These are phyloP conservation scores for Apus apus DNA, from an alignment of 2,113 vertebrate genomes.

Conservation along the genomic window DNA sequence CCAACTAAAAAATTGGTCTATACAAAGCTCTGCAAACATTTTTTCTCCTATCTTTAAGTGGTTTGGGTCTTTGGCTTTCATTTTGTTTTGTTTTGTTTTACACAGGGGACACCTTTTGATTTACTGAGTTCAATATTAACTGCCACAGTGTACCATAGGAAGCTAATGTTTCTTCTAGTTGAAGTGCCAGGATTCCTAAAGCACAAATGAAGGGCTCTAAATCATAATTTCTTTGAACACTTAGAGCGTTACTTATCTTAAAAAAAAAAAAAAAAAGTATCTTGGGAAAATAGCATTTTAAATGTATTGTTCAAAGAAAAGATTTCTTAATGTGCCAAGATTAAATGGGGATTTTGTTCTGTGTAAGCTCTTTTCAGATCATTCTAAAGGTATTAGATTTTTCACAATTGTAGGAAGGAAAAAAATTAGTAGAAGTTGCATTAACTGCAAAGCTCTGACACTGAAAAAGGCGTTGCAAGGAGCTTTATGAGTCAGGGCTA, in stretches of 20 bases:
- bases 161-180: background rate
- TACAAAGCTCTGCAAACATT: background rate
- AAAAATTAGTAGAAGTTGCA: conserved; percentile 45
- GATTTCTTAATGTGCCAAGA: conserved; percentile 40
- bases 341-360: conserved; percentile 42
- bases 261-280: background rate
- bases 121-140: background rate
- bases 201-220: background rate
- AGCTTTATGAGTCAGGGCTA: conserved; percentile 22
- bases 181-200: background rate
- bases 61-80: background rate
- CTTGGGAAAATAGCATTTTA: conserved; percentile 32
- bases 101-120: background rate
- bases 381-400: conserved; percentile 59
- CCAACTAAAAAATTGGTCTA: background rate
- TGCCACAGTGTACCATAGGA: background rate
- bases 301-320: conserved; percentile 23
- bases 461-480: conserved; percentile 39
- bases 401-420: conserved; percentile 30
- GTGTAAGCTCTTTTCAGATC: conserved; percentile 54
- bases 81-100: background rate
- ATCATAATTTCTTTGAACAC: background rate
- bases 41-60: background rate
- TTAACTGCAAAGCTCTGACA: conserved; percentile 31
- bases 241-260: background rate